Conservation (phyloP, 1,140 invertebrate genomes). For the Holotrichia oblita region DNA sequence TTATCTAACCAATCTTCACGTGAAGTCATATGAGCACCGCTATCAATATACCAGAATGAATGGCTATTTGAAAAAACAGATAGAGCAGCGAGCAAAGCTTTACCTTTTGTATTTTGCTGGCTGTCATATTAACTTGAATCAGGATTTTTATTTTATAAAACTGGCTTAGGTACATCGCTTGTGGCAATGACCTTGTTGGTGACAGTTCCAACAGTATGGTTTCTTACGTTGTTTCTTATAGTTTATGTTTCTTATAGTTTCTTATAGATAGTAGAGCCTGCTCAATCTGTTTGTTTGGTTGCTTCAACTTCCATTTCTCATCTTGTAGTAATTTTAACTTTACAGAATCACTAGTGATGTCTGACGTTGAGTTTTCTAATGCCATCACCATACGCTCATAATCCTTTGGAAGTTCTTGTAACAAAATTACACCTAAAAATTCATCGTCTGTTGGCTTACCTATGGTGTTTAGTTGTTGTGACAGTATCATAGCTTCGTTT, state of each 20-base stretch:
- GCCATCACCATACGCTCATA: conserved; percentile 57
- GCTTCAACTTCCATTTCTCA: too few species aligned
- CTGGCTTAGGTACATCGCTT: background rate
- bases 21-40: conserved; percentile 51
- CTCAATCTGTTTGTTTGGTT: conserved; percentile 46
- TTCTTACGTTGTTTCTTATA: too few species aligned
- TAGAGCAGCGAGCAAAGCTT: conserved; percentile 49
- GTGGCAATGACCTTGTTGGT: too few species aligned
- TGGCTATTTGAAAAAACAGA: too few species aligned
- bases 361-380: conserved; percentile 54
- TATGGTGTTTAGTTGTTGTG: conserved; percentile 41
- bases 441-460: conserved; percentile 49
- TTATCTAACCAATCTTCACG: conserved; percentile 44
- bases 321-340: conserved; percentile 58
- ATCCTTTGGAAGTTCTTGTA: conserved; percentile 51
- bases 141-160: too few species aligned
- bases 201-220: too few species aligned
- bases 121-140: too few species aligned
- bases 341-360: conserved; percentile 50
- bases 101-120: conserved; percentile 45
- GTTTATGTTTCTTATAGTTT: too few species aligned
- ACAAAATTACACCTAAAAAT: too few species aligned
- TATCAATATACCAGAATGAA: too few species aligned
- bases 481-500: conserved; percentile 37
- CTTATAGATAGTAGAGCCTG: conserved; percentile 17